Conservation (phyloP, 2,888 invertebrate species). For the Pycnomerus fuliginosus region DNA sequence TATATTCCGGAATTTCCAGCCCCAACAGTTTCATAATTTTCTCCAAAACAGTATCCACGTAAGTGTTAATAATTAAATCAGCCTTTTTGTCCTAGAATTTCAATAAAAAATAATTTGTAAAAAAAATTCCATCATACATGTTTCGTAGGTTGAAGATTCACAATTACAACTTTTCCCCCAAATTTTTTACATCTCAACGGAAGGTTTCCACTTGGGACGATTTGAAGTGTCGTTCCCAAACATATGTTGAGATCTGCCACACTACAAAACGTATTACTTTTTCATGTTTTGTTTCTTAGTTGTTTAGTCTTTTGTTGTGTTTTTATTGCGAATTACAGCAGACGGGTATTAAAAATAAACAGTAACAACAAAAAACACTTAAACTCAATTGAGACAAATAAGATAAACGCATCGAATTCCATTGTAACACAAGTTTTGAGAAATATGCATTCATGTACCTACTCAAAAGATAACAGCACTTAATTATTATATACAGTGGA, state of each 20-base stretch:
- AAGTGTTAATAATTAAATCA: constrained; percentile 82
- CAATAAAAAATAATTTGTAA: constrained; percentile 9
- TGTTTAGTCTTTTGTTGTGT: too few species aligned
- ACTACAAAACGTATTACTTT: constrained; percentile 61
- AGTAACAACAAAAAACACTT: too few species aligned
- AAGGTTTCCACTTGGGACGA: constrained; percentile 93
- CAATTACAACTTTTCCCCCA: constrained; percentile 86
- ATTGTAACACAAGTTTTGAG: too few species aligned
- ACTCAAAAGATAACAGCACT: too few species aligned
- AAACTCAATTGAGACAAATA: too few species aligned
- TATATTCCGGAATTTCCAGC: constrained; percentile 73
- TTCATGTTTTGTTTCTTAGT: too few species aligned
- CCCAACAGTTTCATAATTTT: constrained; percentile 73
- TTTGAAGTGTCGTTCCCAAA: constrained; percentile 96
- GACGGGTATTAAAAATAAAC: not conserved
- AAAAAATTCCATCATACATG: constrained; percentile 64
- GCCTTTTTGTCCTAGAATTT: constrained; percentile 86
- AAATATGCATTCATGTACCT: too few species aligned
- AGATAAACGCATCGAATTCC: too few species aligned
- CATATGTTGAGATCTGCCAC: constrained; percentile 91
- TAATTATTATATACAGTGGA: too few species aligned
- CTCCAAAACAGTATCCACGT: constrained; percentile 80
- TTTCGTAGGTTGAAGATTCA: constrained; percentile 97
- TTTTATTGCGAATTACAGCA: too few species aligned
- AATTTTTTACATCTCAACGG: constrained; percentile 83